Percentiles rank a stretch among this genome's conserved stretches.
phyloP scores from a whole-genome alignment of 2,797 vertebrate species.

The Hyperoplus immaculatus region DNA sequence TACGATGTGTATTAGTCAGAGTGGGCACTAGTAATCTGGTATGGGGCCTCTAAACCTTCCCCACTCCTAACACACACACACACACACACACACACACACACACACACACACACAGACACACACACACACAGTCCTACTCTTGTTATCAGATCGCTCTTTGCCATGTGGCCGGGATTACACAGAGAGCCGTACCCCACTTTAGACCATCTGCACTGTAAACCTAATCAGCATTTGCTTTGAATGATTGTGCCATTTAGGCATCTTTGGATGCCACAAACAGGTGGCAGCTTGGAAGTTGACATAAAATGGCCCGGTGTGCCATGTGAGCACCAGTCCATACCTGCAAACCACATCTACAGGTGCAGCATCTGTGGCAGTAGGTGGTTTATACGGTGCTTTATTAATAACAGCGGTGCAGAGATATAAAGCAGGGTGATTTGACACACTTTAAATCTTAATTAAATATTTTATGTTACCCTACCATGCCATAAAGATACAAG shows the following conservation, averaged over 20 bases:
- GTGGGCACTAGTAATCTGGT: slow-evolving; percentile 37
- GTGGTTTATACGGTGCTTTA: background rate
- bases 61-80: slow-evolving; percentile 8
- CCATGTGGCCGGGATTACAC: slow-evolving; percentile 72
- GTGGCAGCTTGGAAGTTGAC: slow-evolving; percentile 11
- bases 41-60: slow-evolving; percentile 48
- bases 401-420: background rate
- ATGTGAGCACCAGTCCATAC: background rate
- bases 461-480: background rate
- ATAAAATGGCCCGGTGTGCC: background rate
- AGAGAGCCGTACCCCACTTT: slow-evolving; percentile 41
- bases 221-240: slow-evolving; percentile 62
- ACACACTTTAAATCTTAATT: background rate
- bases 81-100: background rate
- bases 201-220: slow-evolving; percentile 72
- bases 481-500: background rate
- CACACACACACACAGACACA: slow-evolving; percentile 8
- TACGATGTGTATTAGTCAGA: slow-evolving; percentile 60
- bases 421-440: background rate
- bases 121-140: slow-evolving; percentile 10
- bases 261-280: slow-evolving; percentile 28
- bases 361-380: background rate
- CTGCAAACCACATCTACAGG: background rate
- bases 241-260: slow-evolving; percentile 56
- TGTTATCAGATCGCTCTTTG: slow-evolving; percentile 27